Conservation (phyloP, 2,113 vertebrate species). For the Ptyas mucosa region DNA sequence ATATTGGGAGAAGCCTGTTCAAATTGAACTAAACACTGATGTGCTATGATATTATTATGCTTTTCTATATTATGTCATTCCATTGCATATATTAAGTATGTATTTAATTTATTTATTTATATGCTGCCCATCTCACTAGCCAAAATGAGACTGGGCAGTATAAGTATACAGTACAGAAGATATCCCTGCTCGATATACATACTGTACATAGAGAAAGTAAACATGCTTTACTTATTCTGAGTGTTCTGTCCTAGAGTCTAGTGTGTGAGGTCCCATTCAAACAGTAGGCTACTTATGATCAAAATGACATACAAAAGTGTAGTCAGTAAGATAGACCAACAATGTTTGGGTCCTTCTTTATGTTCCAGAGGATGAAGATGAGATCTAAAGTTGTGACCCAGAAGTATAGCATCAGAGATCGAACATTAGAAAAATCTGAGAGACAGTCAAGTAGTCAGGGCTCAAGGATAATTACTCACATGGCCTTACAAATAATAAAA, state of each 20-base stretch:
- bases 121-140: not conserved
- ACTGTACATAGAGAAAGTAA: not conserved
- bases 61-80: not conserved
- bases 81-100: not conserved
- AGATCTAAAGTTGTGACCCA: not conserved
- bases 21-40: not conserved
- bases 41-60: not conserved
- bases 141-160: not conserved
- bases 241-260: not conserved
- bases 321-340: not conserved
- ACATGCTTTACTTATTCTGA: slow-evolving; percentile 2
- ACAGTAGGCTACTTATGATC: not conserved
- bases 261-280: not conserved
- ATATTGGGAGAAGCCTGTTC: not conserved
- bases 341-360: not conserved
- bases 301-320: not conserved
- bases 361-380: not conserved
- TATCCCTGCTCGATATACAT: not conserved
- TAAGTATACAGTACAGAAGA: not conserved
- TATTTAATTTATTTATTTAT: not conserved
- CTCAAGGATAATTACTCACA: not conserved
- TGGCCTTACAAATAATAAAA: not conserved
- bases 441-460: not conserved
- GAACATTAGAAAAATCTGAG: not conserved
- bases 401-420: not conserved